phyloP scores from a whole-genome alignment of 92 coral and sea anemone species.

The Heteractis magnifica region DNA sequence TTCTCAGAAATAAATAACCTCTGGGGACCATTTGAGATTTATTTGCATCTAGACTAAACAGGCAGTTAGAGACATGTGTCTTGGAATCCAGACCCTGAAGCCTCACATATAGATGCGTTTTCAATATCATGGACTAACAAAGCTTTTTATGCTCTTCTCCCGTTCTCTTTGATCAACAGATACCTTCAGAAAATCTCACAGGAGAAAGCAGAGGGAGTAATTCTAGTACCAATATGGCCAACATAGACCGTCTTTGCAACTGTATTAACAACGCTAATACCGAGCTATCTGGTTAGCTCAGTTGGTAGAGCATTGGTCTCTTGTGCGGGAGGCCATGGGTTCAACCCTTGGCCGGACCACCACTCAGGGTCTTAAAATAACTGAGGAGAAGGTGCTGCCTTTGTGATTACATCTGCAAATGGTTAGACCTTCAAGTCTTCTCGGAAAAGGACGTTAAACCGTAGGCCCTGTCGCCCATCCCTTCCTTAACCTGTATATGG shows the following conservation, averaged over 20 bases:
- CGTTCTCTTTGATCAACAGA: conserved; percentile 27
- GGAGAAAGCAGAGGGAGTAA: conserved; percentile 38
- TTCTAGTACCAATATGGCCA: conserved; percentile 29
- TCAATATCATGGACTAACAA: conserved; percentile 21
- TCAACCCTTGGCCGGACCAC: too few species aligned
- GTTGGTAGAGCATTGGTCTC: too few species aligned
- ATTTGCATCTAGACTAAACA: conserved; percentile 19
- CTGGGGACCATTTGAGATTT: conserved; percentile 25
- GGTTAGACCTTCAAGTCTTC: too few species aligned
- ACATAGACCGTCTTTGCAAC: conserved; percentile 20
- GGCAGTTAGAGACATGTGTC: neutral
- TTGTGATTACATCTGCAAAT: too few species aligned
- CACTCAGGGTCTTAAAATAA: too few species aligned
- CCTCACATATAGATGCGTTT: conserved; percentile 29
- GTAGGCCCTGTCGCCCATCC: too few species aligned
- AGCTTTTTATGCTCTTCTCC: conserved; percentile 39
- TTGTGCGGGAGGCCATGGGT: too few species aligned
- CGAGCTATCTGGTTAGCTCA: too few species aligned
- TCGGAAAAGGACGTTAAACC: too few species aligned
- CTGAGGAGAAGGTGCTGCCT: too few species aligned
- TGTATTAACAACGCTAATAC: conserved; percentile 10
- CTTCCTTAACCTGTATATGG: too few species aligned
- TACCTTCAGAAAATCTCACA: conserved; percentile 23
- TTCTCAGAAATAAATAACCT: conserved; percentile 1
- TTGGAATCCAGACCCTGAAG: conserved; percentile 47